A percentile compares a stretch with the other conserved stretches of the same genome.
Conservation (phyloP, 2,888 invertebrate species). For the Aleiodes testaceus region DNA sequence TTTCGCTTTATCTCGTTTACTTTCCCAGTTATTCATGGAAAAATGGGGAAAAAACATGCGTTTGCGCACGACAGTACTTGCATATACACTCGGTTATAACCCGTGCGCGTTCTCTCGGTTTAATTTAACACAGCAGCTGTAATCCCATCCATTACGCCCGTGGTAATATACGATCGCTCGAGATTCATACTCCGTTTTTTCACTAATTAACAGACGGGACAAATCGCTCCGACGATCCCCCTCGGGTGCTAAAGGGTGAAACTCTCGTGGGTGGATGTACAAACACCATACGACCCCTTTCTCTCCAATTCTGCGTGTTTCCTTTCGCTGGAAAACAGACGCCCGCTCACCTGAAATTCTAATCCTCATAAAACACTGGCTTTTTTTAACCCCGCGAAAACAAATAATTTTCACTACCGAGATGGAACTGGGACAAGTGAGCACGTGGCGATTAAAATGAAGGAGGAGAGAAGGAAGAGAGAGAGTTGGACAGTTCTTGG, state of each 20-base stretch:
- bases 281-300: conserved; percentile 37
- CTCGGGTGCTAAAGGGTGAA: conserved; percentile 51
- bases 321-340: conserved; percentile 52
- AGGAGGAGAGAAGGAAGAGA: neutral
- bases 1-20: too few relatives aligned
- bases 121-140: conserved; percentile 74
- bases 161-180: conserved; percentile 74
- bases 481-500: conserved; percentile 51
- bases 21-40: too few relatives aligned
- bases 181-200: conserved; percentile 74
- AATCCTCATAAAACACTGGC: conserved; percentile 41
- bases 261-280: conserved; percentile 32
- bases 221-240: conserved; percentile 71
- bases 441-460: too few relatives aligned
- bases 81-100: conserved; percentile 25
- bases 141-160: conserved; percentile 73
- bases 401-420: too few relatives aligned
- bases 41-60: too few relatives aligned
- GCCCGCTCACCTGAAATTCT: conserved; percentile 46
- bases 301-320: conserved; percentile 41
- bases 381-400: too few relatives aligned
- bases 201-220: conserved; percentile 74
- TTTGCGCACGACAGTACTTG: neutral
- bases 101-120: conserved; percentile 67
- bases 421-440: too few relatives aligned